Evolutionary conservation across 1,140 invertebrate genomes (phyloP), one percentile per base, ranked within the genome.

Genomic region (Planococcus citri): DNA sequence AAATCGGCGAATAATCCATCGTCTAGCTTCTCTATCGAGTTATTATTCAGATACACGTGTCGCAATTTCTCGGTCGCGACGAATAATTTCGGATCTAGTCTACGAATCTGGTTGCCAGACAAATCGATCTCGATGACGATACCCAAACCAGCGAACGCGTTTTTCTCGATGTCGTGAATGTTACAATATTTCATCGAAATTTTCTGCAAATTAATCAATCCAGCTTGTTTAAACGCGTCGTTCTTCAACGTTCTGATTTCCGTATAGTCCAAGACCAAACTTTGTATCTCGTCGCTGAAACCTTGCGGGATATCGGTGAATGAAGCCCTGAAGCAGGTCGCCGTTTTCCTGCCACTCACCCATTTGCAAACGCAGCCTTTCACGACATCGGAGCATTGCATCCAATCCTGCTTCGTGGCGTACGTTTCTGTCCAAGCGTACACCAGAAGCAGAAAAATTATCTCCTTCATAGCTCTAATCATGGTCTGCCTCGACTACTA

Each of bases 81-180:
- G 73, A 95, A 94, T 0, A 87, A 88, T 17, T 85, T 84, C 70
- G 68, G 73, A 29, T 76, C 73, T 17, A 76, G 38, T 0, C 69
- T 70, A 29, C 75, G 74, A 14, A 76, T 75, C 27, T 68, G 80
- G 75, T 95, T 95, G 70, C 82, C 81, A 0, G 90, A 89, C 60
- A 95, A 78, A 77, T 95, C 90, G 29, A 95, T 78, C 77, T 94
- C 91, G 33, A 94, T 91, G 27, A 95, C 81, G 69, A 94, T 88
- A 57, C 82, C 82, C n/a, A 95, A 80, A 0, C 85, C 85, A 70
- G 82, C 84, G 73, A 95, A 88, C 0, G 91, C 89, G 70, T 86
- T 83, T 38, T 84, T 83, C 73, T 91, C 81, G 14, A 95, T 80
- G 1, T 82, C 80, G 72, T 84, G 79, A 14, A 95, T 84, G 68